These are phyloP conservation scores for Centropus bengalensis DNA, from an alignment of 2,113 vertebrate species.

Conservation along the genomic window DNA sequence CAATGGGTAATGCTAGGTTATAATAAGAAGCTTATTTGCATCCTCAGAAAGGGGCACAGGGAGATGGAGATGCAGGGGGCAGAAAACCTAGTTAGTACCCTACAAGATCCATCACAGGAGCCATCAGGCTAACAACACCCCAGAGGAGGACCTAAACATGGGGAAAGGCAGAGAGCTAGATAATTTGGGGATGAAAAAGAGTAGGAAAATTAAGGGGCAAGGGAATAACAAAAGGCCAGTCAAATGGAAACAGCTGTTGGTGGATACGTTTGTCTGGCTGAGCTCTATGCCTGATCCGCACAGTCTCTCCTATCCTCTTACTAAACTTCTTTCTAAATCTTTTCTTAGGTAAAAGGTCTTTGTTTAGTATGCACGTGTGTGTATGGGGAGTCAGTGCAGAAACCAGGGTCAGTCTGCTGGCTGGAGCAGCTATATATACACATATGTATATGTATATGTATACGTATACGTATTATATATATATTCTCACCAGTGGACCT, in stretches of 20 bases:
- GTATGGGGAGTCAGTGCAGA: not conserved
- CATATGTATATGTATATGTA: accelerated
- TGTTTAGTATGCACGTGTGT: accelerated
- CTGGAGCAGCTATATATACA: not conserved
- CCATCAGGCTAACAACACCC: not conserved
- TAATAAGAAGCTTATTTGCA: not conserved
- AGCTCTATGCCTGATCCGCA: not conserved
- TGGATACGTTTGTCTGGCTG: accelerated
- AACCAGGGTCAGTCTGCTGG: accelerated
- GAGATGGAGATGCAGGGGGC: accelerated
- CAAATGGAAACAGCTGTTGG: not conserved
- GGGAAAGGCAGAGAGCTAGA: not conserved
- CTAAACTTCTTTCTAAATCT: not conserved
- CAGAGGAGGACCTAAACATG: not conserved
- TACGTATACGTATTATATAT: too few species aligned
- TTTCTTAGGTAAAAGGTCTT: not conserved
- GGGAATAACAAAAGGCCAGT: not conserved
- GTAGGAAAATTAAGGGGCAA: not conserved
- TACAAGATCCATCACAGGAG: not conserved
- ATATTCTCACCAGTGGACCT: not conserved
- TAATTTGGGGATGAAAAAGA: not conserved
- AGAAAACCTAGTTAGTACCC: not conserved
- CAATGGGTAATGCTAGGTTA: not conserved
- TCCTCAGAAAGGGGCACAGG: not conserved
- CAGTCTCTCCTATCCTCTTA: not conserved